Evolutionary conservation across 2,888 invertebrate species (phyloP), one percentile per base, ranked within the genome.

Genomic region (Stenchaetothrips biformis): DNA sequence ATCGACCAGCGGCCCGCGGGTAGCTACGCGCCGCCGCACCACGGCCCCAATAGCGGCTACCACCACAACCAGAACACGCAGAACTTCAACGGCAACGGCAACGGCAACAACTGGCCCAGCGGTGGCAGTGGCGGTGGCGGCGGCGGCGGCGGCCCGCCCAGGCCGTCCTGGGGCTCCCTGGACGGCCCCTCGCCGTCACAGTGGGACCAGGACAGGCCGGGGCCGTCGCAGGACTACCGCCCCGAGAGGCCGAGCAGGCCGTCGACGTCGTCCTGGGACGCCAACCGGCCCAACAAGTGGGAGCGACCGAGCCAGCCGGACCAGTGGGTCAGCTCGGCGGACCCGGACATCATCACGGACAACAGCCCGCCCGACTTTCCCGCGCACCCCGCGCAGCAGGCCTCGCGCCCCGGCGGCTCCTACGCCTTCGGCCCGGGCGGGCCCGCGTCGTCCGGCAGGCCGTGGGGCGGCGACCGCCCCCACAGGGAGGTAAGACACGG

Each of bases 331-430:
- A 79, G 81, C 79, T 82, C 79, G 82, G 83, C 53, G 81, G 81
- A 85, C 83, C 81, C 84, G 8, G 89, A 88, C 53, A 89, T 90
- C 78, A 89, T 90, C 82, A 91, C 90, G 0, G 91, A 91, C 83
- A 88, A 89, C 77, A 85, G 87, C 79, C 89, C 90, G 0, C 85
- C 90, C 0, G 88, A 90, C 83, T 90, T 90, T 82, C 90, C 90
- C 4, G 84, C 88, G 0, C 81, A 83, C 21, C 81, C 84, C 81
- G 82, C 83, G 47, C 83, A 83, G 81, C 82, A 83, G 78, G 83
- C 81, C 74, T 81, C 83, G 9, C 81, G 27, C 78, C 81, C 80
- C 74, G 62, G 79, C 48, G 78, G 81, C 48, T 81, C 82, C 27
- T 85, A 84, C 79, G 83, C 83, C 7, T 84, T 83, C 79, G 79